Conservation (phyloP, 2,888 invertebrate species). For the Lymantria monacha region DNA sequence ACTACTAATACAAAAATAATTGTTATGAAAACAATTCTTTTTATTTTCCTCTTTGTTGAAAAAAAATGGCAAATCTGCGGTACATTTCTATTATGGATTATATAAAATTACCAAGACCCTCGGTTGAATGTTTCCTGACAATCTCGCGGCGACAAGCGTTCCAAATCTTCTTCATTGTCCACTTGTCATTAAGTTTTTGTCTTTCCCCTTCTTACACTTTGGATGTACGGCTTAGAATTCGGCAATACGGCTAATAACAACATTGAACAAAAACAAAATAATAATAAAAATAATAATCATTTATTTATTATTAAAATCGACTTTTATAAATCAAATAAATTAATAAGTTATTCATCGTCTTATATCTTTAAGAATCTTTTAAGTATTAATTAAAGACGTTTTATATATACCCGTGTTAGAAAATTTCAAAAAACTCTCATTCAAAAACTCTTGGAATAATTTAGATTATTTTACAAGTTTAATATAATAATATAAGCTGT, state of each 20-base stretch:
- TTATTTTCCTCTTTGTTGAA: slow-evolving; percentile 27
- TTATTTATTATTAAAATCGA: no score
- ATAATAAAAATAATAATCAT: no score
- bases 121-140: slow-evolving; percentile 49
- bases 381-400: no score
- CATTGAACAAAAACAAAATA: slow-evolving; percentile 5
- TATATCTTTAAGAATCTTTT: no score
- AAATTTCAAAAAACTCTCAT: no score
- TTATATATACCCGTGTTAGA: no score
- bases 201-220: slow-evolving; percentile 66
- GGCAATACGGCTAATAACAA: slow-evolving; percentile 30
- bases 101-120: slow-evolving; percentile 38
- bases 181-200: slow-evolving; percentile 82
- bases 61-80: slow-evolving; percentile 20
- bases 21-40: slow-evolving; percentile 22
- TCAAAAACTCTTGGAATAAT: no score
- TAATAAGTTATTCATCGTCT: no score
- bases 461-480: no score
- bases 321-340: no score
- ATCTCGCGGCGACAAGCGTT: slow-evolving; percentile 70
- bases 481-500: no score
- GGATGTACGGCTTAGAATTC: slow-evolving; percentile 49
- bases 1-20: slow-evolving; percentile 7
- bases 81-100: slow-evolving; percentile 54
- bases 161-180: slow-evolving; percentile 77